These are phyloP conservation scores for Rhagonycha fulva DNA, from an alignment of 2,888 invertebrate species.

Conservation along the genomic window DNA sequence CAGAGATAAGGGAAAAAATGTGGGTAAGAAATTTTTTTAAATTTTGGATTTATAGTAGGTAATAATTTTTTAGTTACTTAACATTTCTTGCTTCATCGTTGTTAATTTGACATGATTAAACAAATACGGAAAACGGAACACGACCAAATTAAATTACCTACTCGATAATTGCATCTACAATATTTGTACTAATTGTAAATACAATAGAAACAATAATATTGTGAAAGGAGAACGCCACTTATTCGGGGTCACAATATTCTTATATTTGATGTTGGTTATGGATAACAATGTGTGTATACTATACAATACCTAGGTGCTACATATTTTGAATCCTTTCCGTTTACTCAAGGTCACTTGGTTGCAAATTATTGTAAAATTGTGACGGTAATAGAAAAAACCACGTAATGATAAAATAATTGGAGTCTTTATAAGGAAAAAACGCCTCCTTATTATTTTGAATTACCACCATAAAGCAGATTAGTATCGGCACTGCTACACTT, in stretches of 20 bases:
- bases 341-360: not conserved
- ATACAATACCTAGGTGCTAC: not conserved
- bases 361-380: not conserved
- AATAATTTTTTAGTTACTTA: not conserved
- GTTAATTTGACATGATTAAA: not conserved
- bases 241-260: constrained; percentile 1
- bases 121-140: not conserved
- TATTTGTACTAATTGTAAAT: not conserved
- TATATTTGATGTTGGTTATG: not conserved
- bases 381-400: not conserved
- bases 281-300: not conserved
- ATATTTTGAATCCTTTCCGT: not conserved
- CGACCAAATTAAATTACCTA: not conserved
- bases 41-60: no score
- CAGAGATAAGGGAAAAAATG: no score
- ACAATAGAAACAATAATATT: not conserved
- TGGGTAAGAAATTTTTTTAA: no score
- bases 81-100: not conserved
- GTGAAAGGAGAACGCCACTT: constrained; percentile 1
- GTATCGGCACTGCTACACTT: not conserved
- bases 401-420: not conserved
- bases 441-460: not conserved
- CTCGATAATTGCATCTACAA: not conserved
- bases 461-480: not conserved
- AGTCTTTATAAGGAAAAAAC: not conserved